A percentile compares a stretch with the other conserved stretches of the same genome.
These are phyloP conservation scores for Datnioides undecimradiatus DNA, from an alignment of 2,113 vertebrate genomes.

Conservation along the genomic window DNA sequence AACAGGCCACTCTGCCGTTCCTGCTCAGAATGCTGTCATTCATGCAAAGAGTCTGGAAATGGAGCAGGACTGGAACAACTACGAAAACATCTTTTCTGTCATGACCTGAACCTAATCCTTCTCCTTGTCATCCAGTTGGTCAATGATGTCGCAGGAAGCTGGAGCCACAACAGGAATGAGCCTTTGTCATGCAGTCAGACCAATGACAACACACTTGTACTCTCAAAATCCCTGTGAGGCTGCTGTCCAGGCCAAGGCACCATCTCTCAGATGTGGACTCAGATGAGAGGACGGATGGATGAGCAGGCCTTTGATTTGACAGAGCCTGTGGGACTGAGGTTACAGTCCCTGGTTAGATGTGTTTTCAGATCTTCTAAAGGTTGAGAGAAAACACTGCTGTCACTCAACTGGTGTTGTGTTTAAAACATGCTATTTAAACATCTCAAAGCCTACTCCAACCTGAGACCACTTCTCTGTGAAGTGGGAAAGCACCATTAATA, in stretches of 20 bases:
- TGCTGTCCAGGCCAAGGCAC: constrained; percentile 18
- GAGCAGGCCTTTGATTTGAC: constrained; percentile 72
- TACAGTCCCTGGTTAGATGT: constrained; percentile 38
- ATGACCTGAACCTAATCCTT: constrained; percentile 43
- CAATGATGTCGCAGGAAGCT: constrained; percentile 15
- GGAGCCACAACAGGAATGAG: constrained; percentile 7
- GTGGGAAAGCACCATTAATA: too few species aligned
- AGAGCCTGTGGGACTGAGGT: constrained; percentile 59
- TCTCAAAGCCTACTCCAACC: background rate
- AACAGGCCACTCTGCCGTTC: too few species aligned
- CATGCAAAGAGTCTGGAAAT: constrained; percentile 10
- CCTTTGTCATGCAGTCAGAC: constrained; percentile 34
- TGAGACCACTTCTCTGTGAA: background rate
- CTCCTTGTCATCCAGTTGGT: background rate
- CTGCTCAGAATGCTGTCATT: too few species aligned
- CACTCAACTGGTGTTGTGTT: constrained; percentile 28
- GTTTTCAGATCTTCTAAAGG: constrained; percentile 54
- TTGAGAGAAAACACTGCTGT: constrained; percentile 33
- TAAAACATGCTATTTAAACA: constrained; percentile 33
- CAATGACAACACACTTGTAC: constrained; percentile 45
- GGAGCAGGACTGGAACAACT: background rate
- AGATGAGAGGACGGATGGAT: constrained; percentile 66
- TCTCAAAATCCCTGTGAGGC: constrained; percentile 1
- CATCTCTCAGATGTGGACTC: constrained; percentile 68
- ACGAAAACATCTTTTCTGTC: constrained; percentile 19